Percentiles rank a stretch among this genome's conserved stretches.
Conservation (phyloP, 2,888 invertebrate species). For the Tribolium freemani region DNA sequence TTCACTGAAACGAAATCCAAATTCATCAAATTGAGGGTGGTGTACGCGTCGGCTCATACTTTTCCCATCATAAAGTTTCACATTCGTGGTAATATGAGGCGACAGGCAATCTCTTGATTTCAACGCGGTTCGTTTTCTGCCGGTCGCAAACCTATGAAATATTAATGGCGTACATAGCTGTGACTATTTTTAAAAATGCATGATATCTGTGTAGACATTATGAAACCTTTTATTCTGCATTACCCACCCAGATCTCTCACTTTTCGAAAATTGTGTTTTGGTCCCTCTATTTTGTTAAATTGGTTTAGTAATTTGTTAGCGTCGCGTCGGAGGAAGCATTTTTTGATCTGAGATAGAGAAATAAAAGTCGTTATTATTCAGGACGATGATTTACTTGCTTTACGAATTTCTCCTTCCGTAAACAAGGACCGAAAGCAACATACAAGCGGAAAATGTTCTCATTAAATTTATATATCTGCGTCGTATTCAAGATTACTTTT, state of each 20-base stretch:
- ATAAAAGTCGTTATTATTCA: constrained; percentile 39
- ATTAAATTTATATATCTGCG: constrained; percentile 39
- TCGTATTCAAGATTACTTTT: constrained; percentile 40
- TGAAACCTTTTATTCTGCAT: constrained; percentile 15
- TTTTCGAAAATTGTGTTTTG: not conserved
- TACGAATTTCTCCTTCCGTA: constrained; percentile 34
- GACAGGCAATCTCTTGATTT: constrained; percentile 44
- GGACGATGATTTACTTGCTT: constrained; percentile 38
- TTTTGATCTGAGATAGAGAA: constrained; percentile 26
- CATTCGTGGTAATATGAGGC: constrained; percentile 40
- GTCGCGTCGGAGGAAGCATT: not conserved
- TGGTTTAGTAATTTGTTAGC: constrained; percentile 14
- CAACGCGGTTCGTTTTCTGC: constrained; percentile 35
- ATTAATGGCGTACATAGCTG: constrained; percentile 15
- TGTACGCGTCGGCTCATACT: constrained; percentile 37
- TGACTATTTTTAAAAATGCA: constrained; percentile 21
- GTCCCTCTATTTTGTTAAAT: not conserved
- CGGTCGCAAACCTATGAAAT: constrained; percentile 23
- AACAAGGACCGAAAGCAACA: constrained; percentile 35
- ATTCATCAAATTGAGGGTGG: constrained; percentile 39
- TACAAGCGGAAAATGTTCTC: constrained; percentile 41
- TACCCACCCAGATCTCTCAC: not conserved
- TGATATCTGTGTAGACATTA: constrained; percentile 6
- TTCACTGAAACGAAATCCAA: constrained; percentile 21
- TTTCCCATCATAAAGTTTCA: constrained; percentile 44